phyloP scores from a whole-genome alignment of 2,113 vertebrate species.

The Dicrurus megarhynchus region DNA sequence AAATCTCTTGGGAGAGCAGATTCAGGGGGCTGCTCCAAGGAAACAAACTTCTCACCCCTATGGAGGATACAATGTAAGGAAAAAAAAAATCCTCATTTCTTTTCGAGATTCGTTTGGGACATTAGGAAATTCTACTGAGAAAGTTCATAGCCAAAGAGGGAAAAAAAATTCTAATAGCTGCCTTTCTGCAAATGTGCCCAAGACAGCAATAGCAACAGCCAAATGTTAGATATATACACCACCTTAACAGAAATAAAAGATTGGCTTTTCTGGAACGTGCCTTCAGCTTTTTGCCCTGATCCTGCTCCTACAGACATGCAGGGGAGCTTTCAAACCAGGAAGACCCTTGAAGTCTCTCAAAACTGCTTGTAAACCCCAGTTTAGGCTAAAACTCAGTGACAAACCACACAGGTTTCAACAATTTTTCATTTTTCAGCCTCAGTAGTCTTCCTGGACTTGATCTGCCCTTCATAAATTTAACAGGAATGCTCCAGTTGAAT shows the following conservation, averaged over 20 bases:
- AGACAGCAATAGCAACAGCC: not conserved
- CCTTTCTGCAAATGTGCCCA: not conserved
- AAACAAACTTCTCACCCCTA: not conserved
- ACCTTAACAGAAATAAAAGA: not conserved
- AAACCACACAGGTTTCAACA: not conserved
- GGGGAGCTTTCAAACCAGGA: not conserved
- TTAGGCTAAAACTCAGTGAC: not conserved
- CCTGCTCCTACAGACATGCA: not conserved
- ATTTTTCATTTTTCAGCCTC: not conserved
- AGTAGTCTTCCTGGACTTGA: not conserved
- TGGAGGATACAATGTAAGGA: accelerated
- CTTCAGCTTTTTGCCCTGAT: not conserved
- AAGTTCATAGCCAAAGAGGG: not conserved
- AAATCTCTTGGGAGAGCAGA: not conserved
- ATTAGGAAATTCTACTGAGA: not conserved
- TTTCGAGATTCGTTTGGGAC: not conserved
- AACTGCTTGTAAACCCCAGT: not conserved
- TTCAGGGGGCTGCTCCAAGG: not conserved
- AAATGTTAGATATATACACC: not conserved
- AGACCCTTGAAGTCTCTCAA: not conserved
- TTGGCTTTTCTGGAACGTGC: not conserved
- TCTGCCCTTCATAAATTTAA: not conserved
- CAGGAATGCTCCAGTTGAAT: not conserved
- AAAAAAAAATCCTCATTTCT: not conserved
- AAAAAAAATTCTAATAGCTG: not conserved